Evolutionary conservation across 2,888 invertebrate genomes (phyloP).

Genomic region (Chamaedrilus cognettii): DNA sequence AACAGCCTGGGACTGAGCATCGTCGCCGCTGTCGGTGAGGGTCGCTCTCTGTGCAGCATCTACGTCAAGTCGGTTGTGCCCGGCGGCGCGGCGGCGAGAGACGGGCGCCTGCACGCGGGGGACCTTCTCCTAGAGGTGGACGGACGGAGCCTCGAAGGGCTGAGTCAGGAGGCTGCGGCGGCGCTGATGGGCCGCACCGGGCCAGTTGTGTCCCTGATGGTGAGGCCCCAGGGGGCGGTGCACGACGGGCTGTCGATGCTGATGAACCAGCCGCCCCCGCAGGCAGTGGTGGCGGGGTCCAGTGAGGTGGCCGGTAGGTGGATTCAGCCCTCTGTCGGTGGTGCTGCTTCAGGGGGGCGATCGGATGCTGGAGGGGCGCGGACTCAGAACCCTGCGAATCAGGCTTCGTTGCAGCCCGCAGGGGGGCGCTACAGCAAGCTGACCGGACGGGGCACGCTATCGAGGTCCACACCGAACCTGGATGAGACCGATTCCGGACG

Average conservation of each 20-base stretch:
- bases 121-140: constrained; percentile 97
- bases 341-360: no score
- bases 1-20: constrained; percentile 99
- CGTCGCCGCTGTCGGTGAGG: constrained; percentile 88
- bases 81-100: constrained; percentile 64
- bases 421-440: background rate
- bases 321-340: no score
- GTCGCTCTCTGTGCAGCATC: constrained; percentile 75
- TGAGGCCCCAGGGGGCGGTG: background rate
- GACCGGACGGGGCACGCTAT: no score
- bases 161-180: constrained; percentile 67
- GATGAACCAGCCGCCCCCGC: background rate
- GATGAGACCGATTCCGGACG: no score
- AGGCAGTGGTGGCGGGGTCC: background rate
- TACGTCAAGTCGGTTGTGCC: constrained; percentile 99
- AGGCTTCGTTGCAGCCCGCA: no score
- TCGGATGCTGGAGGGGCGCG: no score
- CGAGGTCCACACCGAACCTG: no score
- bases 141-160: constrained; percentile 87
- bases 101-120: constrained; percentile 76
- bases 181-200: background rate
- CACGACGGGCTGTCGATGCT: background rate
- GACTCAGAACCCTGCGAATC: no score
- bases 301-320: no score
- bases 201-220: background rate